These are phyloP conservation scores for Cheilosia pagana DNA, from an alignment of 2,888 invertebrate genomes.

Conservation along the genomic window DNA sequence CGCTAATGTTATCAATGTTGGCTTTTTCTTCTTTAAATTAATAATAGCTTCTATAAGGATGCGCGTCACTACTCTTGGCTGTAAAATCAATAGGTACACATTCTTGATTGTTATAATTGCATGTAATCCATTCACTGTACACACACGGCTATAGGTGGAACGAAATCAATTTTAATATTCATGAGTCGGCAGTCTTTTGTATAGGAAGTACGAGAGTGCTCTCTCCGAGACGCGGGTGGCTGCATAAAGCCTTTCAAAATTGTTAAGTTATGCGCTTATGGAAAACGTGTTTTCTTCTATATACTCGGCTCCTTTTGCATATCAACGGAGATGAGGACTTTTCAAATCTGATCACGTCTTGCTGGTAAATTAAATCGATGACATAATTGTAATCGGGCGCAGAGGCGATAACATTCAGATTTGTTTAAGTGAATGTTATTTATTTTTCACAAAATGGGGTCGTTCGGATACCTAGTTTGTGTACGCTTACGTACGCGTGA, in stretches of 20 bases:
- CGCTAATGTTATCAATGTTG: slow-evolving; percentile 28
- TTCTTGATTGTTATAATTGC: slow-evolving; percentile 13
- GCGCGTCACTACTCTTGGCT: neutral
- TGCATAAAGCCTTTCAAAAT: slow-evolving; percentile 5
- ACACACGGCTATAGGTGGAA: neutral
- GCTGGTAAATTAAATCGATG: slow-evolving; percentile 39
- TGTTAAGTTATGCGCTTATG: slow-evolving; percentile 9
- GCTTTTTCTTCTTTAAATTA: neutral
- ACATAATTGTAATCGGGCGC: slow-evolving; percentile 6
- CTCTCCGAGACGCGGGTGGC: neutral
- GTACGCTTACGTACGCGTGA: no score
- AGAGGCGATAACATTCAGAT: no score
- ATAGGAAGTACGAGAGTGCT: neutral
- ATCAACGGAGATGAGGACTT: slow-evolving; percentile 7
- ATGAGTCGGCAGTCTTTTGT: slow-evolving; percentile 9
- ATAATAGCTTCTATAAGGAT: neutral
- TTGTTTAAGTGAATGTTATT: no score
- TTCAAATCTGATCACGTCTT: slow-evolving; percentile 49
- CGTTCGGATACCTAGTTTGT: no score
- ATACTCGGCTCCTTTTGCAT: neutral
- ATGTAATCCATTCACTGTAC: slow-evolving; percentile 13
- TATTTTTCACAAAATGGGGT: no score
- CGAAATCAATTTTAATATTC: slow-evolving; percentile 32
- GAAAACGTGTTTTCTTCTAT: slow-evolving; percentile 2
- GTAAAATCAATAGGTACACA: slow-evolving; percentile 29